Evolutionary conservation across 2,888 invertebrate genomes (phyloP).

Genomic region (Protodeltote pygarga): DNA sequence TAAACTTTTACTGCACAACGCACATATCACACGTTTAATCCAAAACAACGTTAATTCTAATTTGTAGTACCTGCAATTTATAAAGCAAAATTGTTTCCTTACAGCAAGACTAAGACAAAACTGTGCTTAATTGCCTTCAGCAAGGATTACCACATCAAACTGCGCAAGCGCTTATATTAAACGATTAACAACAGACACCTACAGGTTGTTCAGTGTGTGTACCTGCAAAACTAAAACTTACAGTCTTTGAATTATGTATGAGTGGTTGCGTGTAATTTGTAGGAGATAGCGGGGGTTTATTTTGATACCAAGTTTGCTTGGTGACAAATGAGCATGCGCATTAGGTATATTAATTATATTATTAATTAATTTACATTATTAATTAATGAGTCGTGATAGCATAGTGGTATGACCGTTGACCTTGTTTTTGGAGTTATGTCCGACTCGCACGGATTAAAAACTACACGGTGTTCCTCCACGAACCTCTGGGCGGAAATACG

Average conservation of each 20-base stretch:
- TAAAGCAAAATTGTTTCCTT: slow-evolving; percentile 28
- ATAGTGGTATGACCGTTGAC: too few relatives aligned
- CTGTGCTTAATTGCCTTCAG: slow-evolving; percentile 44
- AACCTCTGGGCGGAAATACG: too few relatives aligned
- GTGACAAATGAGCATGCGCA: too few relatives aligned
- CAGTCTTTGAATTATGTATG: slow-evolving; percentile 70
- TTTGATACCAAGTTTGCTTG: too few relatives aligned
- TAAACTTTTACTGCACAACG: too few relatives aligned
- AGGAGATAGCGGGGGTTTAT: slow-evolving; percentile 22
- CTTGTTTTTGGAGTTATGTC: too few relatives aligned
- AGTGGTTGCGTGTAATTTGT: slow-evolving; percentile 20
- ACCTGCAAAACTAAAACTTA: slow-evolving; percentile 76
- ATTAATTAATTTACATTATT: too few relatives aligned
- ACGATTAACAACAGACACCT: slow-evolving; percentile 58
- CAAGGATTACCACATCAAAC: slow-evolving; percentile 49
- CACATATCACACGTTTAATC: background rate
- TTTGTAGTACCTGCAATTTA: background rate
- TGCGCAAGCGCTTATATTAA: slow-evolving; percentile 60
- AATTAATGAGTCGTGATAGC: too few relatives aligned
- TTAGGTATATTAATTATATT: too few relatives aligned
- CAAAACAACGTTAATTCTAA: slow-evolving; percentile 1
- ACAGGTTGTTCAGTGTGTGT: slow-evolving; percentile 63
- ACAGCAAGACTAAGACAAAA: slow-evolving; percentile 36
- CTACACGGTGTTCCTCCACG: too few relatives aligned
- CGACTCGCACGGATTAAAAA: too few relatives aligned